Evolutionary conservation across 2,113 vertebrate species (phyloP), one percentile per base, ranked within the genome.

Genomic region (Naja naja): DNA sequence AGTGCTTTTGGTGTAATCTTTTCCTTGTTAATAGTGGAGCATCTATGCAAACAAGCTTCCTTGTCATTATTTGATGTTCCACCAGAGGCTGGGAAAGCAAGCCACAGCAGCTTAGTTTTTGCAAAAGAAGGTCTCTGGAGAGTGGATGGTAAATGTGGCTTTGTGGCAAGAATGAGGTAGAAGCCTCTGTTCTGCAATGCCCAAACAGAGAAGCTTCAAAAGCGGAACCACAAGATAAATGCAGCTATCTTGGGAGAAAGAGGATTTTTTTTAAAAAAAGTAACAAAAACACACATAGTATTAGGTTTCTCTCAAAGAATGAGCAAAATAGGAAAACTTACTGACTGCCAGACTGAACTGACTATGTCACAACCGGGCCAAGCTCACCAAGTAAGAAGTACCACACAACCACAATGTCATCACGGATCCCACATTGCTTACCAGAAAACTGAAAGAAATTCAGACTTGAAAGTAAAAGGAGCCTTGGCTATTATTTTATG

Each of bases 201-300:
- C 91, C 2, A 90, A 87, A 93, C 95, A 94, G 87, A 54, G 92
- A 34, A 91, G 95, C 95, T 97, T 97, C 95, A 97, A 95, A 97
- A 96, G 94, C 94, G 94, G 95, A 96, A 92, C 96, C 97, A 94
- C 96, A 96, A 94, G 94, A 97, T 94, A 96, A 96, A 96, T 0
- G 0, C 81, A 96, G 89, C 97, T 97, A 97, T 97, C 94, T 74
- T 96, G 93, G 93, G 96, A 96, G 74, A 94, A 85, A 96, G 64
- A 95, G 25, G 3, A 3, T 91, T 94, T 87, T 93, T 86, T 85
- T 0, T 3, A 45, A 34, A n/a, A 56, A 94, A 89, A 27, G 91
- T 87, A 96, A 95, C 90, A 47, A 93, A 93, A 58, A 86, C 89
- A 96, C 88, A 96, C 30, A 96, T 93, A 55, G 45, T 95, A 96